Conservation (phyloP, 2,113 vertebrate species). For the Phasianus colchicus region DNA sequence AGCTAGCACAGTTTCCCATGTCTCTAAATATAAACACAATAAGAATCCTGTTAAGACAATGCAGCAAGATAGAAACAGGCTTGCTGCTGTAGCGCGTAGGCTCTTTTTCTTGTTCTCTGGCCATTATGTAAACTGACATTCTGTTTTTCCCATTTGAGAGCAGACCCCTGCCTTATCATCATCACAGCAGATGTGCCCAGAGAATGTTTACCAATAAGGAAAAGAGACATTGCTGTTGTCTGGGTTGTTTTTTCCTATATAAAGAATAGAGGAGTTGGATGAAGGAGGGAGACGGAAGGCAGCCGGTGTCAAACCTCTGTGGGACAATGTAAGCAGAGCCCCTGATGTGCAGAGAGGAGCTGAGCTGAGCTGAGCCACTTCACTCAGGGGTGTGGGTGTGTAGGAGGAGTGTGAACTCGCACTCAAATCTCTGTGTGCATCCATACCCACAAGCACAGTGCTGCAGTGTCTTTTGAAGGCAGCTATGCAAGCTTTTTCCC, state of each 20-base stretch:
- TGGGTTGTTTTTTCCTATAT: slow-evolving; percentile 67
- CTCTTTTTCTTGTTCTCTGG: slow-evolving; percentile 65
- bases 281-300: slow-evolving; percentile 45
- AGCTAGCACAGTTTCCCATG: slow-evolving; percentile 69
- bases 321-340: not conserved
- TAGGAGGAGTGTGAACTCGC: not conserved
- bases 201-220: slow-evolving; percentile 71
- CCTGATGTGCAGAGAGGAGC: not conserved
- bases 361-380: not conserved
- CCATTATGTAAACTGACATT: slow-evolving; percentile 70
- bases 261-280: slow-evolving; percentile 54
- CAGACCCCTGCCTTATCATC: slow-evolving; percentile 64
- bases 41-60: slow-evolving; percentile 73
- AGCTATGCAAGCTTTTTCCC: not conserved
- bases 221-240: slow-evolving; percentile 63
- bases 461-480: not conserved
- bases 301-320: not conserved
- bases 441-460: not conserved
- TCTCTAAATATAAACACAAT: slow-evolving; percentile 75
- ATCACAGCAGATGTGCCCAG: slow-evolving; percentile 64
- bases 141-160: slow-evolving; percentile 65
- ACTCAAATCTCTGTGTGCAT: not conserved
- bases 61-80: slow-evolving; percentile 56
- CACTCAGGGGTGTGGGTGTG: not conserved
- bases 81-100: not conserved